phyloP scores from a whole-genome alignment of 2,113 vertebrate genomes.

The Varanus komodoensis region DNA sequence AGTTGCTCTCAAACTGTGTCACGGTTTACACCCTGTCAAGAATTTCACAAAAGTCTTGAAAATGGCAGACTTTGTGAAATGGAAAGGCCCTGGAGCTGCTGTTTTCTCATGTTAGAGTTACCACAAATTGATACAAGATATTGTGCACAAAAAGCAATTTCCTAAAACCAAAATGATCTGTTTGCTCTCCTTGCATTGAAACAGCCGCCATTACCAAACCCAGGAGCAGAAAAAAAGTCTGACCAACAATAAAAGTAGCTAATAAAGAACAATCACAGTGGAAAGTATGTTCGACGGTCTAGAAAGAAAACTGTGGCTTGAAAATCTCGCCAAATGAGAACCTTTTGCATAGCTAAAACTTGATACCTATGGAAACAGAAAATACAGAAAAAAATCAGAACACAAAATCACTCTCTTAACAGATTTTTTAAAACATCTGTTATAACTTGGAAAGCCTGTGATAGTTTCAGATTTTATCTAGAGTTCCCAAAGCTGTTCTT shows the following conservation, averaged over 20 bases:
- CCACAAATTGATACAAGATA: neutral
- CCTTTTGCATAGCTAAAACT: neutral
- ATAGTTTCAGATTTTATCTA: too few relatives aligned
- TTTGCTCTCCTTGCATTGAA: neutral
- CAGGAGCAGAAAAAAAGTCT: neutral
- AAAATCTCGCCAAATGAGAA: neutral
- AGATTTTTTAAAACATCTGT: neutral
- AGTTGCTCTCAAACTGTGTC: too few relatives aligned
- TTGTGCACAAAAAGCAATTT: slow-evolving; percentile 2
- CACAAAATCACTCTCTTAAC: neutral
- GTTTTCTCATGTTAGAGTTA: neutral
- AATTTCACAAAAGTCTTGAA: neutral
- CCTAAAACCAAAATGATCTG: neutral
- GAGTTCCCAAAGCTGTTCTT: too few relatives aligned
- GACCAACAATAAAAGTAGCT: neutral
- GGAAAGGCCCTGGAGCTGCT: neutral
- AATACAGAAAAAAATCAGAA: neutral
- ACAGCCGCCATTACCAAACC: neutral
- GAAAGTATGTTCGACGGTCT: neutral
- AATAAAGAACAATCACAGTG: neutral
- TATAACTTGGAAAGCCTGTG: too few relatives aligned
- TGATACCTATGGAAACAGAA: neutral
- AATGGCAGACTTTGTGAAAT: neutral
- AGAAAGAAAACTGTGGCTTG: neutral
- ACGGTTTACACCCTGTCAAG: neutral